Conservation (phyloP, 2,113 vertebrate genomes). For the Galemys pyrenaicus region DNA sequence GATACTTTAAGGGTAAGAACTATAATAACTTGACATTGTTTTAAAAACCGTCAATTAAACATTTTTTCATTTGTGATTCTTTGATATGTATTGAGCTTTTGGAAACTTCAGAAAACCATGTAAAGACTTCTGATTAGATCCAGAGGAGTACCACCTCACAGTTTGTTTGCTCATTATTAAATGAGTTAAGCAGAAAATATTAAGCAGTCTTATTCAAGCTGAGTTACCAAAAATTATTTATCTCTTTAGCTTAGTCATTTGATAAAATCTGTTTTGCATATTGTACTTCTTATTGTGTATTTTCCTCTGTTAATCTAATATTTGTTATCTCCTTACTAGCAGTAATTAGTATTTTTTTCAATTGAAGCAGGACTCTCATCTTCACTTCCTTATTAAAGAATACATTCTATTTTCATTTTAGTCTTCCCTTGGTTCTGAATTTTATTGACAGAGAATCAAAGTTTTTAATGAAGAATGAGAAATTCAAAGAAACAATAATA, state of each 20-base stretch:
- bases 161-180: neutral
- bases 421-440: neutral
- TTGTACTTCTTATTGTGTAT: neutral
- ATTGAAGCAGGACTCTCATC: neutral
- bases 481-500: neutral
- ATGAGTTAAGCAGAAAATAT: neutral
- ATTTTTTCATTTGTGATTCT: neutral
- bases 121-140: neutral
- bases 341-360: neutral
- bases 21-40: neutral
- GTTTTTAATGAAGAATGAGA: neutral
- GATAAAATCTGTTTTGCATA: neutral
- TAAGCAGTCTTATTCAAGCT: neutral
- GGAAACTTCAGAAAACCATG: slow-evolving; percentile 21
- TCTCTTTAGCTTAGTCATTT: slow-evolving; percentile 16
- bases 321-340: neutral
- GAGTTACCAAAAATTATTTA: neutral
- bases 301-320: neutral
- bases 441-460: slow-evolving; percentile 29
- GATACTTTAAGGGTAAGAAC: neutral
- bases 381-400: neutral
- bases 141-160: neutral
- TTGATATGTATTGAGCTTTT: neutral
- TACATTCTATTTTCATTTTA: neutral
- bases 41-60: neutral